Evolutionary conservation across 2,797 vertebrate species (phyloP).

Genomic region (Lutra lutra): DNA sequence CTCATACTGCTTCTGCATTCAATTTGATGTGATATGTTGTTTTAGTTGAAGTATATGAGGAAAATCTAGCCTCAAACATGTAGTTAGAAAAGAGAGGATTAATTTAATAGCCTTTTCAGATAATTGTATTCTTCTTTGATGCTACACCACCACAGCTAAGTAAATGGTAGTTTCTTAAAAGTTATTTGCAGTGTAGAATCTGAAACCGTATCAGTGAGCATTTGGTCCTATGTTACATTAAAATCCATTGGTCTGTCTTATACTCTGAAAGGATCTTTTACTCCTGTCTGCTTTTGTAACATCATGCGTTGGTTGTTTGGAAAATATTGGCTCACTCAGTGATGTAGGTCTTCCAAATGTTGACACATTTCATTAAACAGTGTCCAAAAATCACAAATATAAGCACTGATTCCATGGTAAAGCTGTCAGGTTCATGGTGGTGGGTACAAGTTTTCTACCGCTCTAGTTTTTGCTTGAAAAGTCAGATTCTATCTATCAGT

Average conservation of each 20-base stretch:
- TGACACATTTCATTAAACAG: background rate
- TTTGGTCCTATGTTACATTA: background rate
- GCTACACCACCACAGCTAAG: background rate
- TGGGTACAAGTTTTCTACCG: slow-evolving; percentile 31
- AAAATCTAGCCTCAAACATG: background rate
- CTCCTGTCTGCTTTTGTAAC: background rate
- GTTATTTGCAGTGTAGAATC: background rate
- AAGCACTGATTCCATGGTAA: background rate
- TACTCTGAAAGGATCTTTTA: background rate
- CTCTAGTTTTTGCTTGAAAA: slow-evolving; percentile 37
- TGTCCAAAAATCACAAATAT: background rate
- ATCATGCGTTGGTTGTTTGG: background rate
- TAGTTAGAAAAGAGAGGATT: background rate
- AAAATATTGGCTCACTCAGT: background rate
- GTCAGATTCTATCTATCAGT: background rate
- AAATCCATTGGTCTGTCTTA: background rate
- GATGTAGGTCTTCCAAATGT: background rate
- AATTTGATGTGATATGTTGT: background rate
- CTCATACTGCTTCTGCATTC: background rate
- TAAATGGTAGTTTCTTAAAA: background rate
- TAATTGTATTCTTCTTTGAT: background rate
- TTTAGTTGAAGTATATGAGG: background rate
- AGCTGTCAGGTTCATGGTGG: background rate
- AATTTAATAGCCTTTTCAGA: slow-evolving; percentile 8
- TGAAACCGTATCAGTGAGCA: background rate